Evolutionary conservation across 2,888 invertebrate genomes (phyloP).

Genomic region (Rhamphomyia laevipes): DNA sequence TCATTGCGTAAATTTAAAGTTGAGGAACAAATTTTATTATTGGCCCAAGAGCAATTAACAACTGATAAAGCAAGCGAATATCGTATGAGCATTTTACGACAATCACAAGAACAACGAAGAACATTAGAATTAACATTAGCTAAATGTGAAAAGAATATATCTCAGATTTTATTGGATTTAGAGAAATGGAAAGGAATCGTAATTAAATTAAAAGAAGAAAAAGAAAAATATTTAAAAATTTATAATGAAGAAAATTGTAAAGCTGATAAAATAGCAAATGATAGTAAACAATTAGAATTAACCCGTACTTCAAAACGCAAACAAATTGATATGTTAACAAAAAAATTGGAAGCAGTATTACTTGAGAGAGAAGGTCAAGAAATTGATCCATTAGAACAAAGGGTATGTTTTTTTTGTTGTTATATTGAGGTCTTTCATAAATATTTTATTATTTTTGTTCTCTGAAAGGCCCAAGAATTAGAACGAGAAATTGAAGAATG

Average conservation of each 20-base stretch:
- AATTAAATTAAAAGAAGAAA: slow-evolving; percentile 22
- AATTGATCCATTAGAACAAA: slow-evolving; percentile 18
- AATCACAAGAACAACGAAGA: slow-evolving; percentile 38
- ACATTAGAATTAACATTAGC: slow-evolving; percentile 32
- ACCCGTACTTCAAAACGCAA: slow-evolving; percentile 41
- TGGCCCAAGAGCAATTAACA: slow-evolving; percentile 54
- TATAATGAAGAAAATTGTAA: slow-evolving; percentile 37
- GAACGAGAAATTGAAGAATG: slow-evolving; percentile 52
- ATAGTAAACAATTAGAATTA: slow-evolving; percentile 38
- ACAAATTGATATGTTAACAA: slow-evolving; percentile 40
- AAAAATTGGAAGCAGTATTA: slow-evolving; percentile 40
- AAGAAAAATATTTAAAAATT: slow-evolving; percentile 22
- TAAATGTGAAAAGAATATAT: slow-evolving; percentile 44
- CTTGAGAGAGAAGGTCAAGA: slow-evolving; percentile 39
- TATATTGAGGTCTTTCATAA: background rate
- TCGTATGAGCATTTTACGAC: slow-evolving; percentile 36
- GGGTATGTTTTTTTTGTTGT: slow-evolving; percentile 9
- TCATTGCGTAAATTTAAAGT: slow-evolving; percentile 43
- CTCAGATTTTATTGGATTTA: slow-evolving; percentile 37
- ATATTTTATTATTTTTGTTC: background rate
- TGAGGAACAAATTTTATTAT: slow-evolving; percentile 52
- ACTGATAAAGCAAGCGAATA: slow-evolving; percentile 54
- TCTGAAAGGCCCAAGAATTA: slow-evolving; percentile 45
- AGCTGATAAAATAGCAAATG: slow-evolving; percentile 34
- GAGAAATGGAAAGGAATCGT: slow-evolving; percentile 30